These are phyloP conservation scores for Avahi laniger DNA, from an alignment of 2,797 vertebrate species.

Conservation along the genomic window DNA sequence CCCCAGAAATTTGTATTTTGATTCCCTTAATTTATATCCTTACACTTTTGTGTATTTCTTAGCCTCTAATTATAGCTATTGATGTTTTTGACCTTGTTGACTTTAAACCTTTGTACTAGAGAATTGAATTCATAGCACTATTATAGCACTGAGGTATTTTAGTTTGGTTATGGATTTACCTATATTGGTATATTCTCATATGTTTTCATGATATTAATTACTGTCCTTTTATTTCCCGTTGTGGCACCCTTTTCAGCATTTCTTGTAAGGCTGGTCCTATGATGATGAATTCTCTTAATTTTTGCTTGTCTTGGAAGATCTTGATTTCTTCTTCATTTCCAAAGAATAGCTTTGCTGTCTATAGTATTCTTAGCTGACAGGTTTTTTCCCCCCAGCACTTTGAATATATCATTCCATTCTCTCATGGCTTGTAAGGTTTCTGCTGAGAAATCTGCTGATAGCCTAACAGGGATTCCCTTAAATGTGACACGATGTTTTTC, in stretches of 20 bases:
- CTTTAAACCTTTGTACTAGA: not conserved
- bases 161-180: not conserved
- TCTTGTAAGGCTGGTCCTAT: not conserved
- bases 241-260: not conserved
- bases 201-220: not conserved
- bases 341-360: not conserved
- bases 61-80: not conserved
- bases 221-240: not conserved
- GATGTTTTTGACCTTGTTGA: not conserved
- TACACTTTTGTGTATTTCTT: not conserved
- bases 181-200: not conserved
- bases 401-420: not conserved
- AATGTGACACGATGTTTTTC: not conserved
- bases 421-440: not conserved
- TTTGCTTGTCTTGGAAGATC: not conserved
- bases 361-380: not conserved
- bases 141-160: not conserved
- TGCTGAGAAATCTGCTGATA: not conserved
- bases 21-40: not conserved
- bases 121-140: not conserved
- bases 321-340: not conserved
- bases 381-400: not conserved
- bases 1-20: not conserved
- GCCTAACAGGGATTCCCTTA: not conserved
- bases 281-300: not conserved